A percentile compares a stretch with the other conserved stretches of the same genome.
Evolutionary conservation across 2,797 vertebrate genomes (phyloP).

Genomic region (Sciurus vulgaris): DNA sequence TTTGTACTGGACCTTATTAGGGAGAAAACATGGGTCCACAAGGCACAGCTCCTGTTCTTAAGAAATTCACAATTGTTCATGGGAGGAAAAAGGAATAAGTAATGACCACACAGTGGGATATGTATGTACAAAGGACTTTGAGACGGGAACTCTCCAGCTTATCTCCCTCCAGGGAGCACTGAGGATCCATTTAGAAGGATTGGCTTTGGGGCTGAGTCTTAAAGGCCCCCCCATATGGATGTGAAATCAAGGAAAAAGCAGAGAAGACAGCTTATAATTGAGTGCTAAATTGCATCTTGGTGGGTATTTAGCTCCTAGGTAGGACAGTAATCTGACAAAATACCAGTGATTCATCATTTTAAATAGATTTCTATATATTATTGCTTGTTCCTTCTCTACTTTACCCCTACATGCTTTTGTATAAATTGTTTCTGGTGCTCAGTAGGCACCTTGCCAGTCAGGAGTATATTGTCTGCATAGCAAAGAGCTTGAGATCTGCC

Average conservation of each 20-base stretch:
- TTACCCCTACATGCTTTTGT: neutral
- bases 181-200: neutral
- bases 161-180: neutral
- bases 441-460: neutral
- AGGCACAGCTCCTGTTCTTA: neutral
- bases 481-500: neutral
- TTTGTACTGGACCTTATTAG: neutral
- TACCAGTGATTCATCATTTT: constrained; percentile 37
- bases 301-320: constrained; percentile 32
- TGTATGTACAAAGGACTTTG: neutral
- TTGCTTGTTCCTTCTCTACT: constrained; percentile 1
- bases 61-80: neutral
- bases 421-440: constrained; percentile 33
- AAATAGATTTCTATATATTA: constrained; percentile 58
- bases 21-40: neutral
- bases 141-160: neutral
- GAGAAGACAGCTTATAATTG: neutral
- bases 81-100: neutral
- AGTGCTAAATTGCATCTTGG: constrained; percentile 36
- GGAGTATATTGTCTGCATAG: neutral
- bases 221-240: neutral
- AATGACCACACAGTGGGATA: too few relatives aligned
- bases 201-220: neutral
- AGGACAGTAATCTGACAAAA: constrained; percentile 57
- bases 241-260: constrained; percentile 36